Percentiles rank a stretch among this genome's conserved stretches.
Evolutionary conservation across 2,113 vertebrate species (phyloP).

Genomic region (Saccopteryx leptura): DNA sequence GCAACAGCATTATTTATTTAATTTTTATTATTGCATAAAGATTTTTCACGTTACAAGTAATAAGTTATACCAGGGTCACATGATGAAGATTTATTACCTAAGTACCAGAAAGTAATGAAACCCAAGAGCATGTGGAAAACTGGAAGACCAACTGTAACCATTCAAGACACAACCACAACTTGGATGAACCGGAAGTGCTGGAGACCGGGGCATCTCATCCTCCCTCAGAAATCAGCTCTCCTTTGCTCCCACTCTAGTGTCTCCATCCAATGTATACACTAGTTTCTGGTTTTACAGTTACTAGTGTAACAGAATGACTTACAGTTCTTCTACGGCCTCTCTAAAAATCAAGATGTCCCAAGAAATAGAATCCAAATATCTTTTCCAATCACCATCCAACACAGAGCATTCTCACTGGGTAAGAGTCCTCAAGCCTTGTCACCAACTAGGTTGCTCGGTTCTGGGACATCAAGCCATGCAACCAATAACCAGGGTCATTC

Average conservation of each 20-base stretch:
- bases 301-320: too few relatives aligned
- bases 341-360: not conserved
- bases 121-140: not conserved
- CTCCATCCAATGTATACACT: not conserved
- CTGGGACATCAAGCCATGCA: not conserved
- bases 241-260: not conserved
- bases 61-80: not conserved
- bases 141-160: not conserved
- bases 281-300: too few relatives aligned
- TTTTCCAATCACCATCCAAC: not conserved
- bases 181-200: not conserved
- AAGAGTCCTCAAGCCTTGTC: not conserved
- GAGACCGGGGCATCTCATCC: not conserved
- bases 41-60: not conserved
- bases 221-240: not conserved
- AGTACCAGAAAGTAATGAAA: constrained; percentile 3
- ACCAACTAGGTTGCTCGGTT: not conserved
- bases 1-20: not conserved
- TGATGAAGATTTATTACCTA: not conserved
- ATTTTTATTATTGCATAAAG: not conserved
- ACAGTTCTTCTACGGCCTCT: not conserved
- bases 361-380: not conserved
- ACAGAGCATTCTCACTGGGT: not conserved
- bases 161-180: not conserved
- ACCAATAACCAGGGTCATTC: not conserved